phyloP scores from a whole-genome alignment of 1,140 invertebrate genomes.

The Stenopsyche tienmushanensis region DNA sequence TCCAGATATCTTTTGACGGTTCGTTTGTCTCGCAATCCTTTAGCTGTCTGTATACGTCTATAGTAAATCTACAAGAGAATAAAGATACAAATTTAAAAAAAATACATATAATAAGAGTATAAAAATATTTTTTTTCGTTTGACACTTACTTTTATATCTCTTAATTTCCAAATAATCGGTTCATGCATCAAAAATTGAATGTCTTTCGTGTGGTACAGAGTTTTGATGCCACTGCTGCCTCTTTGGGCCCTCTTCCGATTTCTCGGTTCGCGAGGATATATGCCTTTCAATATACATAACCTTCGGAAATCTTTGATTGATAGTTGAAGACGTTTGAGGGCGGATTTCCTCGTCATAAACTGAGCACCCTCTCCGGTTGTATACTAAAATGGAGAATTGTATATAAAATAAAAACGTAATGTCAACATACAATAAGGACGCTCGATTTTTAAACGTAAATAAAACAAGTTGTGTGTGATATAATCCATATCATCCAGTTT shows the following conservation, averaged over 20 bases:
- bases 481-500: no score
- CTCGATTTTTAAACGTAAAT: no score
- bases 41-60: constrained; percentile 76
- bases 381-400: constrained; percentile 60
- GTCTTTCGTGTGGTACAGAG: constrained; percentile 92
- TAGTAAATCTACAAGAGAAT: constrained; percentile 61
- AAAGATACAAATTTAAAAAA: constrained; percentile 25
- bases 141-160: constrained; percentile 82
- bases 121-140: neutral
- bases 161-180: constrained; percentile 92
- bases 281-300: constrained; percentile 96
- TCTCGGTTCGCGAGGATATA: constrained; percentile 96
- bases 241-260: constrained; percentile 93
- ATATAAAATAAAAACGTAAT: neutral
- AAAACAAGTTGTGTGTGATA: no score
- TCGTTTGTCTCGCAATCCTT: constrained; percentile 75
- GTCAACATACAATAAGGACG: constrained; percentile 23
- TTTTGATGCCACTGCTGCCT: constrained; percentile 86
- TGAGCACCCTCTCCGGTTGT: constrained; percentile 85
- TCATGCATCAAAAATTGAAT: constrained; percentile 97
- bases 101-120: no score
- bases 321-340: constrained; percentile 91
- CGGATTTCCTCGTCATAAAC: constrained; percentile 88
- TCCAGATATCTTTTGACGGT: constrained; percentile 71
- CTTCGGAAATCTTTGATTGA: constrained; percentile 86